Evolutionary conservation across 2,888 invertebrate species (phyloP).

Genomic region (Helobdella robusta): DNA sequence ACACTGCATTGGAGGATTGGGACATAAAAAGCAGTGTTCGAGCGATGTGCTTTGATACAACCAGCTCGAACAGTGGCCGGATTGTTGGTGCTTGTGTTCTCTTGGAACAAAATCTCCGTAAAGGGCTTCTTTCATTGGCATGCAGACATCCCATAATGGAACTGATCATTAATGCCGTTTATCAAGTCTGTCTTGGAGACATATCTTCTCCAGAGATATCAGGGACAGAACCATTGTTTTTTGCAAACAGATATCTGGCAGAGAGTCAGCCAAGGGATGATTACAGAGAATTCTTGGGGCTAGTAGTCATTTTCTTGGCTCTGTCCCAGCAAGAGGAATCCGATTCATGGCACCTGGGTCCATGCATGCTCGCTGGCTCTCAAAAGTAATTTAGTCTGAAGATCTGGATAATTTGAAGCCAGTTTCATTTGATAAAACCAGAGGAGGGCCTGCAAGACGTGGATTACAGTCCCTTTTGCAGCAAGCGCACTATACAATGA

Average conservation of each 20-base stretch:
- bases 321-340: too few relatives aligned
- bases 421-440: too few relatives aligned
- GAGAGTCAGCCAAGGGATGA: too few relatives aligned
- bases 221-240: too few relatives aligned
- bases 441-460: too few relatives aligned
- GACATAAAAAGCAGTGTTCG: conserved; percentile 9
- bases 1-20: conserved; percentile 16
- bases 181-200: conserved; percentile 10
- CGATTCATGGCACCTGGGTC: conserved; percentile 21
- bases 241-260: too few relatives aligned
- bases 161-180: conserved; percentile 22
- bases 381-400: too few relatives aligned
- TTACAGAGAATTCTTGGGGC: conserved; percentile 17
- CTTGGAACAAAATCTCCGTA: neutral
- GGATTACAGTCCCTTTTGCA: too few relatives aligned
- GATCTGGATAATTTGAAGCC: too few relatives aligned
- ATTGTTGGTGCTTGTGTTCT: conserved; percentile 12
- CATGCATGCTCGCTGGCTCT: conserved; percentile 24
- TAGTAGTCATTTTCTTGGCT: too few relatives aligned
- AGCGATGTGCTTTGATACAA: conserved; percentile 16
- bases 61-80: conserved; percentile 7
- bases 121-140: conserved; percentile 20
- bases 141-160: conserved; percentile 16
- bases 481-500: too few relatives aligned
- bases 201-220: neutral